These are phyloP conservation scores for Copsychus sechellarum DNA, from an alignment of 2,113 vertebrate genomes.

Conservation along the genomic window DNA sequence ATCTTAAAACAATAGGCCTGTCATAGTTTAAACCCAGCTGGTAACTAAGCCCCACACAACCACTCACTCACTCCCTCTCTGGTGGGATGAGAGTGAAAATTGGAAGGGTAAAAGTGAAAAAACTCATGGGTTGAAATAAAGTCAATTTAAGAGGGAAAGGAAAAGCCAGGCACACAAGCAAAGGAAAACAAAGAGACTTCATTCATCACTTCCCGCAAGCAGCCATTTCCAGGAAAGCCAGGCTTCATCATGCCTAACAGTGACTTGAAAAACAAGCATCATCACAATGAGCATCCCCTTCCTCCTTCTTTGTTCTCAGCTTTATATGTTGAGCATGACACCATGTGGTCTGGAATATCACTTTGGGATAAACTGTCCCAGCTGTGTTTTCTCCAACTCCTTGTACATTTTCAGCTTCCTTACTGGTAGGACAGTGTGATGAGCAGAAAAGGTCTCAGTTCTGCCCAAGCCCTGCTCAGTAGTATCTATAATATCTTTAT, in stretches of 20 bases:
- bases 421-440: not conserved
- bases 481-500: not conserved
- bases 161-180: not conserved
- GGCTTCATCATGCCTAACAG: rapidly evolving
- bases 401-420: not conserved
- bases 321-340: not conserved
- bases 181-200: not conserved
- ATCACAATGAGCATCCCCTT: not conserved
- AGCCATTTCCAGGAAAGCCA: not conserved
- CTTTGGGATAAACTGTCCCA: not conserved
- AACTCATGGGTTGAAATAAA: not conserved
- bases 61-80: not conserved
- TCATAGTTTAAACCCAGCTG: not conserved
- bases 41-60: not conserved
- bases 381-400: not conserved
- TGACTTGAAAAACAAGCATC: not conserved
- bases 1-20: not conserved
- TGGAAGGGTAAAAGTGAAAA: not conserved
- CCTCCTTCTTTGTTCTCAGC: not conserved
- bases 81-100: not conserved
- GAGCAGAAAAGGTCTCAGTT: not conserved
- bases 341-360: not conserved
- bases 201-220: not conserved
- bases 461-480: not conserved
- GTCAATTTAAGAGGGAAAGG: not conserved